These are phyloP conservation scores for Parapsyche elsis DNA, from an alignment of 1,140 invertebrate genomes.

Conservation along the genomic window DNA sequence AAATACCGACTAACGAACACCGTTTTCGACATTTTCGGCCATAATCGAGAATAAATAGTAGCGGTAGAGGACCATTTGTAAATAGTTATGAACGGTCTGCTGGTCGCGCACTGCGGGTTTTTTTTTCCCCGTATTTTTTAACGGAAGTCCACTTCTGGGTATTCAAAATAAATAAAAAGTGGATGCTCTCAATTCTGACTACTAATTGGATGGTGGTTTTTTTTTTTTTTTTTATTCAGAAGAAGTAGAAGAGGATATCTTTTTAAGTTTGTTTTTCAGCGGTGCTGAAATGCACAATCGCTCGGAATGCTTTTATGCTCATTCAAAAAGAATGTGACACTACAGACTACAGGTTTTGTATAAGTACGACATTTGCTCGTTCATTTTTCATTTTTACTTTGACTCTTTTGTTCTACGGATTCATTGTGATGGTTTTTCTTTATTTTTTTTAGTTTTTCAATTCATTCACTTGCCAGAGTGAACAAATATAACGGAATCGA, in stretches of 20 bases:
- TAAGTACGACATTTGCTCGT: no score
- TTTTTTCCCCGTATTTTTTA: not conserved
- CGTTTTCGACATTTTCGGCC: conserved; percentile 1
- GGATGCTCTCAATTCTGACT: no score
- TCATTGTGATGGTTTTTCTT: no score
- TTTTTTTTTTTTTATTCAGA: not conserved
- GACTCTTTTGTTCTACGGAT: no score
- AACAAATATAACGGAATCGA: no score
- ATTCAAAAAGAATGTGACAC: no score
- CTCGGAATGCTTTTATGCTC: not conserved
- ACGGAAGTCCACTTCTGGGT: not conserved
- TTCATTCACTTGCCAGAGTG: no score
- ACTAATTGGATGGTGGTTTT: conserved; percentile 3
- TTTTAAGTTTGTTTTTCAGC: not conserved
- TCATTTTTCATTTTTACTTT: no score
- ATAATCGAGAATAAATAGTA: conserved; percentile 5
- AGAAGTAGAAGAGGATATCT: no score
- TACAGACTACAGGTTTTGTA: no score
- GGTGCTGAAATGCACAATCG: conserved; percentile 6
- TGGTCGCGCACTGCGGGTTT: not conserved
- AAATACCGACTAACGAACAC: conserved; percentile 20
- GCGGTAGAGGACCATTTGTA: not conserved
- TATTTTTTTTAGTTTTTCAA: no score
- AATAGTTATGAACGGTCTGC: conserved; percentile 18
- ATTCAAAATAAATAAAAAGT: no score